Percentiles rank a stretch among this genome's conserved stretches.
phyloP scores from a whole-genome alignment of 1,140 invertebrate genomes.

The Achroia grisella region DNA sequence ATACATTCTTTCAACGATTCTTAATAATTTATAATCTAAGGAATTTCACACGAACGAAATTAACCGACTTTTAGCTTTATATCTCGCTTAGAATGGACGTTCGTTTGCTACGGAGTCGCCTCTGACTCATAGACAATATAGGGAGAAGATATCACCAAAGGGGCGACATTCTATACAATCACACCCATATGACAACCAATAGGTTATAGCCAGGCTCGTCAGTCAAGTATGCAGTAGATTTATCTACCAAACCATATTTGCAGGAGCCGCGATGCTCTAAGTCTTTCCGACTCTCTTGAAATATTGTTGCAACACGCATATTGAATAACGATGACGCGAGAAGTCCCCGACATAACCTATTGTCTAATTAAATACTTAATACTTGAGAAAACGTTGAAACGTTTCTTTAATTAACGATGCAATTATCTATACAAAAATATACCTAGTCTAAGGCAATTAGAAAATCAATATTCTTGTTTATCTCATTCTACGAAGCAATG shows the following conservation, averaged over 20 bases:
- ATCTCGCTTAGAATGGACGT: constrained; percentile 62
- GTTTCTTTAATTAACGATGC: constrained; percentile 26
- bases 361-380: too few species aligned
- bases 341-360: constrained; percentile 25
- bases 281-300: too few species aligned
- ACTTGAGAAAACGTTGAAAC: constrained; percentile 9
- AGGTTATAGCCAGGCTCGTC: constrained; percentile 14
- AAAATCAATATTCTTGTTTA: constrained; percentile 21
- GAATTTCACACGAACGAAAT: constrained; percentile 28
- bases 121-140: constrained; percentile 42
- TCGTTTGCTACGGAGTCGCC: constrained; percentile 56
- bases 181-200: constrained; percentile 15
- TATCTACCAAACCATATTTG: constrained; percentile 8
- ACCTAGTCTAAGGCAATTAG: constrained; percentile 26
- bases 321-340: constrained; percentile 38
- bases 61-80: constrained; percentile 50
- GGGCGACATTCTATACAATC: constrained; percentile 31
- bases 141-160: constrained; percentile 21
- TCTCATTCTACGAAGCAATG: too few species aligned
- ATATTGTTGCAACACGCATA: not conserved
- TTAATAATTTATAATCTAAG: constrained; percentile 41
- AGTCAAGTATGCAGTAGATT: constrained; percentile 9
- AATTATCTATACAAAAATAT: constrained; percentile 39
- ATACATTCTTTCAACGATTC: constrained; percentile 62
- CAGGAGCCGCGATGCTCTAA: constrained; percentile 1